A percentile compares a stretch with the other conserved stretches of the same genome.
These are phyloP conservation scores for Hydropsyche betteni DNA, from an alignment of 2,888 invertebrate species.

Conservation along the genomic window DNA sequence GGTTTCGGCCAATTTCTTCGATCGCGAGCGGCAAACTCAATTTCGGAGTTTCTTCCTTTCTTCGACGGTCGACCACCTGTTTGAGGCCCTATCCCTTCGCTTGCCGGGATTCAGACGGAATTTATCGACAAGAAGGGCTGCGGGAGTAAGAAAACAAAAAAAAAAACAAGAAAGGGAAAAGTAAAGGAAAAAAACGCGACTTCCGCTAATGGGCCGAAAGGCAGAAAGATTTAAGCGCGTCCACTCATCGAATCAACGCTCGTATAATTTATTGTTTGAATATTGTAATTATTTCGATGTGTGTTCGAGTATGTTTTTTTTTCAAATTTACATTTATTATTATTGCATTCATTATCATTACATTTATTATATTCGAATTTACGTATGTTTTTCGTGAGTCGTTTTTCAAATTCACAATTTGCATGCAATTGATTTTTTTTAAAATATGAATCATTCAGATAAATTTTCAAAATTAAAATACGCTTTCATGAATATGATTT, in stretches of 20 bases:
- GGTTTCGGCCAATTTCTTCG: neutral
- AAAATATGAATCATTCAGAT: too few relatives aligned
- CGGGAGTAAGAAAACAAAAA: slow-evolving; percentile 12
- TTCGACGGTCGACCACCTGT: slow-evolving; percentile 22
- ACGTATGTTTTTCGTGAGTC: too few relatives aligned
- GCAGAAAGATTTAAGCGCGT: too few relatives aligned
- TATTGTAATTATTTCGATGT: neutral
- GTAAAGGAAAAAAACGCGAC: slow-evolving; percentile 1
- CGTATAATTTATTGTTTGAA: neutral
- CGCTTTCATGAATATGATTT: too few relatives aligned
- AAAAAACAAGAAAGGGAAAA: neutral
- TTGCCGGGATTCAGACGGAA: neutral
- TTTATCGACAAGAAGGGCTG: slow-evolving; percentile 21
- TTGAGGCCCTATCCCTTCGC: slow-evolving; percentile 5
- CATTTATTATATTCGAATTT: too few relatives aligned
- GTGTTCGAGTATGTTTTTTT: too few relatives aligned
- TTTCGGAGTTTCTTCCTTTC: slow-evolving; percentile 12
- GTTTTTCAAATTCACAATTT: too few relatives aligned
- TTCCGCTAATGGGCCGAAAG: slow-evolving; percentile 10
- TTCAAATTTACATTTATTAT: too few relatives aligned
- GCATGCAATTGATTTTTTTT: too few relatives aligned
- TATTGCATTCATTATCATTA: too few relatives aligned
- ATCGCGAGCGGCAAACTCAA: slow-evolving; percentile 20
- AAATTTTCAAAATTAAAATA: too few relatives aligned
- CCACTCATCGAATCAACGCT: too few relatives aligned